Conservation (phyloP, 2,113 vertebrate genomes). For the Henicopernis longicauda region DNA sequence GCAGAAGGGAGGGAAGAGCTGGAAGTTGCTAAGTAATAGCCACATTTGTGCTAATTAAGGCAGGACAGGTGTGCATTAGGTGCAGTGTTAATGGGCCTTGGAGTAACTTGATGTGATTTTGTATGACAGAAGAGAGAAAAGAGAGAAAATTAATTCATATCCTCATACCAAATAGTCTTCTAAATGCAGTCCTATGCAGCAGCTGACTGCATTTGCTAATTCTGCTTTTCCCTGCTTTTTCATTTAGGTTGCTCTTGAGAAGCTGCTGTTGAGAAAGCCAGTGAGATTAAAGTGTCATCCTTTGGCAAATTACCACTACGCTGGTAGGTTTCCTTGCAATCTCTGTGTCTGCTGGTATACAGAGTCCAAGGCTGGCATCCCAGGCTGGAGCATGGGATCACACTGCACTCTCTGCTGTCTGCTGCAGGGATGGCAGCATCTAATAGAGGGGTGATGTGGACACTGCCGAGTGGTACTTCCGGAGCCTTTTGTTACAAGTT, state of each 20-base stretch:
- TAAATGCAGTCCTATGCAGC: not conserved
- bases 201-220: constrained; percentile 4
- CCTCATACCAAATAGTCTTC: not conserved
- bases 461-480: not conserved
- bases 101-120: not conserved
- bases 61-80: not conserved
- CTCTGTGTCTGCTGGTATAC: not conserved
- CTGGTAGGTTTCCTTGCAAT: constrained; percentile 70
- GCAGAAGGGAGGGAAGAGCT: not conserved
- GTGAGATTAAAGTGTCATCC: constrained; percentile 76
- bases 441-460: not conserved
- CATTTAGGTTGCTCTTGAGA: constrained; percentile 80
- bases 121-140: not conserved
- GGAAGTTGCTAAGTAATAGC: not conserved
- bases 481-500: not conserved
- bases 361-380: not conserved
- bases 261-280: constrained; percentile 78
- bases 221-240: not conserved
- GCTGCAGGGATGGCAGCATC: not conserved
- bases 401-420: not conserved
- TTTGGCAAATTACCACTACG: constrained; percentile 86
- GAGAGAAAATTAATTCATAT: not conserved
- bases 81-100: not conserved
- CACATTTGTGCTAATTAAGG: not conserved
- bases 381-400: not conserved